phyloP scores from a whole-genome alignment of 2,888 invertebrate species.

The Eurytoma adleriae region DNA sequence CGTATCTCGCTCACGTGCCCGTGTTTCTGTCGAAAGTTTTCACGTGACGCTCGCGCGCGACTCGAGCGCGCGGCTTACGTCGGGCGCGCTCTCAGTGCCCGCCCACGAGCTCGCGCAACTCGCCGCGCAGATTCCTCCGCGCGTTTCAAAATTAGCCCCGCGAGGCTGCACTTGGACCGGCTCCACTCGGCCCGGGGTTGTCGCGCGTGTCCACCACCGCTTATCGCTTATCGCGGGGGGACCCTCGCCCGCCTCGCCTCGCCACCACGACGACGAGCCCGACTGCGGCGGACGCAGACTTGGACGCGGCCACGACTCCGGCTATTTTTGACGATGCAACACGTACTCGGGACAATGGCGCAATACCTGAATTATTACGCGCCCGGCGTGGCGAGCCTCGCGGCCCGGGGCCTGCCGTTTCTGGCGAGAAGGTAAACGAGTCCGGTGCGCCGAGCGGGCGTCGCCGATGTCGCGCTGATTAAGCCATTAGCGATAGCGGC shows the following conservation, averaged over 20 bases:
- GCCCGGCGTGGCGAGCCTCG: slow-evolving; percentile 41
- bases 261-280: background rate
- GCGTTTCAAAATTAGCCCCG: slow-evolving; percentile 33
- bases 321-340: slow-evolving; percentile 36
- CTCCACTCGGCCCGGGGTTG: slow-evolving; percentile 4
- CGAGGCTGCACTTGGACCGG: slow-evolving; percentile 26
- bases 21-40: slow-evolving; percentile 26
- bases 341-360: slow-evolving; percentile 44
- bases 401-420: slow-evolving; percentile 50
- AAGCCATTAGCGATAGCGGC: too few relatives aligned
- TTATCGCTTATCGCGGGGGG: slow-evolving; percentile 2
- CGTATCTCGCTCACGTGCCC: slow-evolving; percentile 40
- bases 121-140: slow-evolving; percentile 41
- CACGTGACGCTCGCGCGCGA: slow-evolving; percentile 19
- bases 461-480: too few relatives aligned
- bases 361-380: slow-evolving; percentile 47
- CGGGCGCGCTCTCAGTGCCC: background rate
- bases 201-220: background rate
- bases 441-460: too few relatives aligned
- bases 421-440: slow-evolving; percentile 50
- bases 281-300: background rate
- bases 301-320: background rate
- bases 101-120: background rate
- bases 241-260: too few relatives aligned
- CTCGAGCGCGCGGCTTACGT: background rate